These are phyloP conservation scores for Hyperoplus lanceolatus DNA, from an alignment of 2,797 vertebrate genomes.

Conservation along the genomic window DNA sequence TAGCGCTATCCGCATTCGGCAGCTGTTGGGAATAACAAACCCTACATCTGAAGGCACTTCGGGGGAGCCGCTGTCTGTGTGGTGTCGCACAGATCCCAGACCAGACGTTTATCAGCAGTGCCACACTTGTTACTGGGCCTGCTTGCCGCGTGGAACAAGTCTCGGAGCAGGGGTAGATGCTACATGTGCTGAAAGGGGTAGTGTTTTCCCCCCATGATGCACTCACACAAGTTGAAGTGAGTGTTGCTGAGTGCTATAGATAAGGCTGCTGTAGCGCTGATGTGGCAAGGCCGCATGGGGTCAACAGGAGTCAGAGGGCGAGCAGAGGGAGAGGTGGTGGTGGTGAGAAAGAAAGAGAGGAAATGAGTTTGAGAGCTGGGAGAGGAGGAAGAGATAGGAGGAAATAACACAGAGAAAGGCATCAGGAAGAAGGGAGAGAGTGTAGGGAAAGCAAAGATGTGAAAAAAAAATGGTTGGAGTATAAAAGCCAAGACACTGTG, in stretches of 20 bases:
- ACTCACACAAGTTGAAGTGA: constrained; percentile 58
- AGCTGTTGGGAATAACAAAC: constrained; percentile 58
- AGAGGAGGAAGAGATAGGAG: constrained; percentile 38
- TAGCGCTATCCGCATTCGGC: constrained; percentile 64
- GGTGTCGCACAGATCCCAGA: constrained; percentile 60
- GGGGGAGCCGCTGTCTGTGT: constrained; percentile 47
- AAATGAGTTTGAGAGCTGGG: constrained; percentile 45
- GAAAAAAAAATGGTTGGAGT: not conserved
- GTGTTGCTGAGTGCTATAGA: constrained; percentile 58
- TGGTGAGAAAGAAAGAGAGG: constrained; percentile 54
- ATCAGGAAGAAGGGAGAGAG: constrained; percentile 15
- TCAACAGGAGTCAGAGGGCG: constrained; percentile 63
- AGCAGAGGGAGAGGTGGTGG: not conserved
- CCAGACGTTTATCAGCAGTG: constrained; percentile 71
- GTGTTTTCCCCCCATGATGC: constrained; percentile 27
- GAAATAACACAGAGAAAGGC: constrained; percentile 9
- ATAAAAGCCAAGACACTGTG: not conserved
- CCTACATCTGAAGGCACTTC: constrained; percentile 57
- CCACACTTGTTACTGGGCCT: constrained; percentile 50
- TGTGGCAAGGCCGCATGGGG: constrained; percentile 47
- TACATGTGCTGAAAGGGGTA: constrained; percentile 57
- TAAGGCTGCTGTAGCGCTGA: constrained; percentile 52
- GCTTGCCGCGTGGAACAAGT: constrained; percentile 25
- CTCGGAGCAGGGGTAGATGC: constrained; percentile 44
- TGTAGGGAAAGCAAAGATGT: not conserved